Conservation (phyloP, 2,113 vertebrate species). For the Aldabrachelys gigantea region DNA sequence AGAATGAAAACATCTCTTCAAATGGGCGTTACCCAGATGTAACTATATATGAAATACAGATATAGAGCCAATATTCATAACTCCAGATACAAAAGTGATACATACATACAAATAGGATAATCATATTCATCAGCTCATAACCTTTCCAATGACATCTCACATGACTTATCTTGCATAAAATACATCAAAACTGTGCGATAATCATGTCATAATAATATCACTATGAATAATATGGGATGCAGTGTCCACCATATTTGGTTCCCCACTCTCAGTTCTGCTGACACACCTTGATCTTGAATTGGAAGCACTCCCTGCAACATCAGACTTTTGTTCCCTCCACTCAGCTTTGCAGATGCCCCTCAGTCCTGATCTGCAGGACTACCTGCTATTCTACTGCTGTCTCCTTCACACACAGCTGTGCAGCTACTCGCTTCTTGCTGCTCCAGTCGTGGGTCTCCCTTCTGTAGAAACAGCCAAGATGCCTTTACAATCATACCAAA, state of each 20-base stretch:
- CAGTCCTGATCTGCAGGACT: neutral
- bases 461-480: neutral
- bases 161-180: too few relatives aligned
- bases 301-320: neutral
- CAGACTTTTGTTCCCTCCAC: neutral
- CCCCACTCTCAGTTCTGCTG: neutral
- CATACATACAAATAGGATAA: too few relatives aligned
- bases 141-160: too few relatives aligned
- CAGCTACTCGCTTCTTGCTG: neutral
- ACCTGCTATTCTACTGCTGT: neutral
- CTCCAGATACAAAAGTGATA: too few relatives aligned
- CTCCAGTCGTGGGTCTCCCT: rapidly evolving
- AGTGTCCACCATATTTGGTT: neutral
- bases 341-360: neutral
- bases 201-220: too few relatives aligned
- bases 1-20: too few relatives aligned
- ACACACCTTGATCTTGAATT: neutral
- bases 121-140: too few relatives aligned
- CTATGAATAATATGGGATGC: too few relatives aligned
- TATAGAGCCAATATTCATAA: too few relatives aligned
- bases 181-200: too few relatives aligned
- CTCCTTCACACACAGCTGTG: neutral
- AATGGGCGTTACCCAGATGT: too few relatives aligned
- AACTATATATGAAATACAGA: too few relatives aligned
- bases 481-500: conserved; percentile 1